Base-by-base conservation (phyloP, 2,888 invertebrate genomes). In the Vanessa cardui region DNA sequence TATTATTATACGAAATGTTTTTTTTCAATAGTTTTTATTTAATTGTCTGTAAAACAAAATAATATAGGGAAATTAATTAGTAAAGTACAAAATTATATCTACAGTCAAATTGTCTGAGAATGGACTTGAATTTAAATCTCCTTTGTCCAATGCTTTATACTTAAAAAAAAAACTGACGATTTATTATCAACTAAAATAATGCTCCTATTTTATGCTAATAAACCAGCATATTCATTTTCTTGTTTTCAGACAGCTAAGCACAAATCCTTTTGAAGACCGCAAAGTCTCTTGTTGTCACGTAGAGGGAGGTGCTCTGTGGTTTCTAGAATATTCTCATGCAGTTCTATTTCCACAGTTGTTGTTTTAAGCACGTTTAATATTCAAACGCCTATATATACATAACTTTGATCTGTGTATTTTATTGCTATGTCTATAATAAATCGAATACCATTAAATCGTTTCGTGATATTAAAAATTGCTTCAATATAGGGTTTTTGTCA, bases 251-350 rank as follows among this genome's bases (percentile, higher is more conserved):
- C 60, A 44, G 44, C 54, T 63, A 26, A 58, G 58, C 33, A 62
- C 56, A 66, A 71, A 71, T 67, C 69, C 65, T 64, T 59, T 62
- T 64, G 64, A 66, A 71, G 66, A 66, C 71, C 69, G 64, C 64
- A 66, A 64, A 45, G 39, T 62, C 64, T 52, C 49, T 62, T 62
- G 66, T 64, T 71, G 64, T 69, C 71, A 71, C 71, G 71, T 71
- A 66, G 69, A 60, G 65, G 59, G 45, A 62, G 56, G 21, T 60
- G 58, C 66, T 64, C 46, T 58, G 61, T 26, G 59, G 63, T 67
- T 64, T 69, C 58, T 46, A 49, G 60, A 26, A 62, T 66, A 66
- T 70, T 66, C 16, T 61, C 15, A 18, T 56, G 61, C 66, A 64
- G 50, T 61, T 52, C 54, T 33, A 33, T 61, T 66, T 33, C 47